Base-by-base conservation (phyloP, 2,113 vertebrate species). In the Lichenostomus cassidix region DNA sequence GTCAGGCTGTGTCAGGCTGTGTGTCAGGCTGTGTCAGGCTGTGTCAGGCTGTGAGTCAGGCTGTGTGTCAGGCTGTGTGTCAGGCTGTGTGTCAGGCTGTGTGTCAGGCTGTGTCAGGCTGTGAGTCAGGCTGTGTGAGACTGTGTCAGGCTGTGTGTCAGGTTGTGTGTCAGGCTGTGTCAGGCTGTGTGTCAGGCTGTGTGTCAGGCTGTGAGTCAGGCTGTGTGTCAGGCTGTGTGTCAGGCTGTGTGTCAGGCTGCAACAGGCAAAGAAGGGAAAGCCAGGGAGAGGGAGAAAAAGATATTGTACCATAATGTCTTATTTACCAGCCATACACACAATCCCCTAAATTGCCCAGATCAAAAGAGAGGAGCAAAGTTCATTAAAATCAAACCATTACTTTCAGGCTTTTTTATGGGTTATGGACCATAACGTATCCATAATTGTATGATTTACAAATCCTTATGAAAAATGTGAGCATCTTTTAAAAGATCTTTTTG, bases 201-300 rank as follows among this genome's bases (percentile, higher is more conserved):
- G 37, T n/a, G n/a, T n/a, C n/a, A n/a, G n/a, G n/a, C n/a, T n/a
- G n/a, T n/a, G n/a, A n/a, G n/a, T 37, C 37, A 37, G 37, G 37
- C 37, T 37, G 37, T 37, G 37, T 37, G 37, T 37, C 37, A 37
- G 37, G 37, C 37, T 37, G 37, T 37, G 37, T 37, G 37, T 37
- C 37, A 37, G 37, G 37, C 37, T 37, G 37, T 37, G 37, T 28
- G 44, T 14, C 65, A 67, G 65, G 23, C 75, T 83, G 31, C 4
- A 2, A 27, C 55, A 77, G 20, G 17, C 19, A 24, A 53, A 83
- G 0, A 0, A 62, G 15, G 5, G 25, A 20, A 13, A 31, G 14
- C 2, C 0, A 0, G 6, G 15, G 28, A 76, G 11, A 41, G 19
- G 21, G 11, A 55, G 22, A 9, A 56, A 73, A 82, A 56, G 8